These are phyloP conservation scores for Dryomyza anilis DNA, from an alignment of 2,888 invertebrate genomes.

Conservation along the genomic window DNA sequence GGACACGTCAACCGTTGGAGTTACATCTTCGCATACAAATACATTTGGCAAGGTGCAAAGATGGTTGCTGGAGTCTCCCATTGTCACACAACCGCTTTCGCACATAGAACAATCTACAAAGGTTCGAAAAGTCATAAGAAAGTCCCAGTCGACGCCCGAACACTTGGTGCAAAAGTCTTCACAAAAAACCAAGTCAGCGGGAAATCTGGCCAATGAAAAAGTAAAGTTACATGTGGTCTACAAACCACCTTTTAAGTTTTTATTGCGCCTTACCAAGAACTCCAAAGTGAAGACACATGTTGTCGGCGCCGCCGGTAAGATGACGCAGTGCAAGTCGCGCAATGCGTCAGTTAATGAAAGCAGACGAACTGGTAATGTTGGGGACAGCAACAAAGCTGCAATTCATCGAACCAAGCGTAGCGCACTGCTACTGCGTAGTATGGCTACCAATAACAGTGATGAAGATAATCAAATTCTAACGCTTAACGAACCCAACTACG, in stretches of 20 bases:
- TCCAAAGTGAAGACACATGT: slow-evolving; percentile 60
- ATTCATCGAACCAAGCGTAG: slow-evolving; percentile 50
- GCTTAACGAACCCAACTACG: slow-evolving; percentile 58
- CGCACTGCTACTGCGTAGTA: slow-evolving; percentile 52
- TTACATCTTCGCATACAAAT: slow-evolving; percentile 62
- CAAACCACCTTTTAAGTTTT: slow-evolving; percentile 86
- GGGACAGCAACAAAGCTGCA: slow-evolving; percentile 31
- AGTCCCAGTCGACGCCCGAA: slow-evolving; percentile 84
- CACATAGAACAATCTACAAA: slow-evolving; percentile 61
- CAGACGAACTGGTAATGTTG: slow-evolving; percentile 31
- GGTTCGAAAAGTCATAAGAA: slow-evolving; percentile 67
- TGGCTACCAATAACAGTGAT: slow-evolving; percentile 48
- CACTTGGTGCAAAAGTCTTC: slow-evolving; percentile 70
- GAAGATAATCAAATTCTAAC: slow-evolving; percentile 57
- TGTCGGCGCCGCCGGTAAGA: slow-evolving; percentile 47
- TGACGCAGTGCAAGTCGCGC: slow-evolving; percentile 48
- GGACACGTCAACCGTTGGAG: slow-evolving; percentile 54
- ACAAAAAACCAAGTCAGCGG: slow-evolving; percentile 73
- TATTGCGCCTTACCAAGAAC: slow-evolving; percentile 70
- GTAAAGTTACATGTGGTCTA: slow-evolving; percentile 83
- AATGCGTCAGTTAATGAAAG: slow-evolving; percentile 35
- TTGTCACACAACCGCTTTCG: slow-evolving; percentile 58
- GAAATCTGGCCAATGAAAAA: slow-evolving; percentile 71
- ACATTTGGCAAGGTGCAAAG: slow-evolving; percentile 80
- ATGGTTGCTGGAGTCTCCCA: slow-evolving; percentile 79